phyloP scores from a whole-genome alignment of 2,113 vertebrate species.

The human (Homo sapiens) region GRCh38 chr4:76947001-76947500 shows the following conservation, averaged over 20 bases:
- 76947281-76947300: background rate
- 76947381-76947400: background rate
- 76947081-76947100: background rate
- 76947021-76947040: background rate
- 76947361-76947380: background rate
- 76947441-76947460: background rate
- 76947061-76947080: background rate
- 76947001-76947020: background rate
- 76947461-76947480: background rate
- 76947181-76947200: background rate
- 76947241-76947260: background rate
- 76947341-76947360: background rate
- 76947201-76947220: background rate
- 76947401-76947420: background rate
- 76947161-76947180: background rate
- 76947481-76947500: background rate
- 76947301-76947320: background rate
- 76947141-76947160: conserved; percentile 20
- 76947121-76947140: background rate
- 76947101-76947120: background rate
- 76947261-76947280: background rate
- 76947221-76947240: background rate
- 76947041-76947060: background rate
- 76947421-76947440: conserved; percentile 5
- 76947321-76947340: background rate